phyloP scores from a whole-genome alignment of 2,797 vertebrate genomes.

The Ceryle rudis region DNA sequence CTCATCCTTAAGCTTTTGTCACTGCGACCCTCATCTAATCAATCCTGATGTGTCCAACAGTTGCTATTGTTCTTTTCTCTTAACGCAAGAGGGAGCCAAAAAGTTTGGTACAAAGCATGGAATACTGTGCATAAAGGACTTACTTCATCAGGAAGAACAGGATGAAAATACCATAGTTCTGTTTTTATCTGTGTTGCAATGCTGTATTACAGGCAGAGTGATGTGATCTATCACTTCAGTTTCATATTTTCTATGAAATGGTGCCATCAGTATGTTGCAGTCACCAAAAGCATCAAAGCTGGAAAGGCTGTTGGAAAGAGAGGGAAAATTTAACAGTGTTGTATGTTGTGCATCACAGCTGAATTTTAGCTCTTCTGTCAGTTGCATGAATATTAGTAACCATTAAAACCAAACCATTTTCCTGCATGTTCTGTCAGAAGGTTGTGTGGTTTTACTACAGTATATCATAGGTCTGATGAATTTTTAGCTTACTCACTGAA shows the following conservation, averaged over 20 bases:
- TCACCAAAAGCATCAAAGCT: not conserved
- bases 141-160: not conserved
- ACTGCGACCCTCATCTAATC: not conserved
- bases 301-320: not conserved
- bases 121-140: not conserved
- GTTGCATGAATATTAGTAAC: not conserved
- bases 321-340: not conserved
- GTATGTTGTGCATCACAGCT: not conserved
- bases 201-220: not conserved
- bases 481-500: not conserved
- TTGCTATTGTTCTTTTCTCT: constrained; percentile 14
- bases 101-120: not conserved
- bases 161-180: not conserved
- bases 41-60: not conserved
- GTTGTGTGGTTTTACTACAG: not conserved
- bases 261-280: not conserved
- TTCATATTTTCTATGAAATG: not conserved
- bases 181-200: not conserved
- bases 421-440: not conserved
- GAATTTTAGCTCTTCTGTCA: not conserved
- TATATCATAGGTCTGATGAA: not conserved
- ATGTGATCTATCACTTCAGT: not conserved
- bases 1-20: not conserved
- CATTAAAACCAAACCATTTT: not conserved
- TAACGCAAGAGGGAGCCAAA: constrained; percentile 63